Evolutionary conservation across 2,113 vertebrate species (phyloP).

Genomic region (Hoplias malabaricus): DNA sequence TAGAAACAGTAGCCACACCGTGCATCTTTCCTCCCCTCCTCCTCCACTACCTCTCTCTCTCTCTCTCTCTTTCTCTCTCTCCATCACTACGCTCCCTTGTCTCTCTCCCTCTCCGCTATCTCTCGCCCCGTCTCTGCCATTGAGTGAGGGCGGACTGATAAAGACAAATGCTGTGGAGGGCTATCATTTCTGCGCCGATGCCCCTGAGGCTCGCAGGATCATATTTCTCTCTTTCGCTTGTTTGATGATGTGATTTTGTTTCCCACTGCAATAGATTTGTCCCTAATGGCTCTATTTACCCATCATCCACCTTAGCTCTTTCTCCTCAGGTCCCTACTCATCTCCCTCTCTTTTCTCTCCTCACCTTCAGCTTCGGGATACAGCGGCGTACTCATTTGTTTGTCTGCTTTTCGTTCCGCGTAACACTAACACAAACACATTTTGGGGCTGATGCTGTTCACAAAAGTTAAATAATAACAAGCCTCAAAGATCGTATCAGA

Average conservation of each 20-base stretch:
- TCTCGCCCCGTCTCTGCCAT: slow-evolving; percentile 51
- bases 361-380: not conserved
- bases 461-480: no score
- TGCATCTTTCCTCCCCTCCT: not conserved
- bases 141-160: slow-evolving; percentile 73
- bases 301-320: slow-evolving; percentile 58
- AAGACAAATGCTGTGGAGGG: slow-evolving; percentile 79
- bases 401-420: not conserved
- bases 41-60: not conserved
- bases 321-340: slow-evolving; percentile 29
- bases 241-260: slow-evolving; percentile 84
- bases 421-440: not conserved
- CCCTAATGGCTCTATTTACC: slow-evolving; percentile 82
- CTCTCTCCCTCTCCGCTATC: slow-evolving; percentile 39
- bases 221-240: slow-evolving; percentile 79
- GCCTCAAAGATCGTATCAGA: no score
- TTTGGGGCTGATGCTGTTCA: no score
- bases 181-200: slow-evolving; percentile 68
- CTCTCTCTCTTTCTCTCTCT: not conserved
- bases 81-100: slow-evolving; percentile 55
- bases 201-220: slow-evolving; percentile 69
- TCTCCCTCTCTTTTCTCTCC: slow-evolving; percentile 43
- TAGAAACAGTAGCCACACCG: not conserved
- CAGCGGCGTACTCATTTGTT: not conserved
- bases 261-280: slow-evolving; percentile 82